Base-by-base conservation (phyloP, 2,888 invertebrate species). In the Acanthopleura granulata region DNA sequence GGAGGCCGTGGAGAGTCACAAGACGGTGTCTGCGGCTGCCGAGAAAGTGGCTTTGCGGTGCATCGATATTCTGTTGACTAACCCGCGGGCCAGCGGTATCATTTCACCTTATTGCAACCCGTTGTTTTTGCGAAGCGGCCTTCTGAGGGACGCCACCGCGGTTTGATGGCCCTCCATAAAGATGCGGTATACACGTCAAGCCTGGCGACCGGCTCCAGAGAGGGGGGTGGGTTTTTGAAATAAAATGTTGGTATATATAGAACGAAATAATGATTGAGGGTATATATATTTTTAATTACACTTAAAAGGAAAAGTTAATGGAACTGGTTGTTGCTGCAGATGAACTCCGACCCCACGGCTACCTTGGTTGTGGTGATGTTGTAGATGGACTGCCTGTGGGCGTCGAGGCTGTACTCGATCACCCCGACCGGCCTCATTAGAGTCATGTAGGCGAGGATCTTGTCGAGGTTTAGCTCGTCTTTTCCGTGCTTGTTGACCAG, bases 51-150 rank as follows among this genome's bases (percentile, higher is more conserved):
- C 51, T 15, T 18, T 51, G 14, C 14, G 51, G 51, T 51, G 51
- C 51, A 51, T 51, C 14, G 51, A 51, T 51, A 51, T 51, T 51
- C 51, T 51, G 14, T 18, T 51, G 51, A 51, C 51, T 14, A 51
- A 18, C 51, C 51, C 51, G 51, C 14, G 51, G 51, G 51, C 51
- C 14, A 14, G 51, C 14, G 14, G 14, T 14, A 18, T 51, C 18
- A 51, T 51, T 15, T 51, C 51, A 14, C 51, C 51, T 51, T 51
- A 51, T 51, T 51, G 51, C 18, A 51, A 51, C 18, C 51, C 51
- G 51, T 51, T 51, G 51, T 51, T 51, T 51, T 51, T 51, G 18
- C 51, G 51, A 18, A 51, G 51, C 51, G 51, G 51, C 51, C 51
- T 51, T 51, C 18, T 51, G 18, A 51, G 51, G 51, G 51, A 51